Base-by-base conservation (phyloP, 1,140 invertebrate genomes). In the Zaprionus gabonicus region DNA sequence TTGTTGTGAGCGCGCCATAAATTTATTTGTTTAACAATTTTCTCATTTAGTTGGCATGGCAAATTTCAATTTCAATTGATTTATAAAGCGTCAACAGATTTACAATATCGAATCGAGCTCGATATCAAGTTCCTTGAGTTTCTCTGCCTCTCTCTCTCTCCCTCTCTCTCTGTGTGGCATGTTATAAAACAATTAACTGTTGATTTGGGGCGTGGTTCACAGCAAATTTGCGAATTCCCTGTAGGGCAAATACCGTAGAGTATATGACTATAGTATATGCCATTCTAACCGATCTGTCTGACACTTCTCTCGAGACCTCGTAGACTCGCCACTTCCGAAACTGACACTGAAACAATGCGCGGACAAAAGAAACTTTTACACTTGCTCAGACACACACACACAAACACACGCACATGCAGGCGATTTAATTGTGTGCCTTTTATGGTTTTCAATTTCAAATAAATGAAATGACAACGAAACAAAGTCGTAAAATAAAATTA, bases 381-480 rank as follows among this genome's bases (percentile, higher is more conserved):
- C 67, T 58, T 53, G 57, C 23, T 62, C 57, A 62, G 23, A 67
- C 20, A 55, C 31, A 58, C n/a, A 60, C 65, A 67, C 20, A 68
- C 58, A 62, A 17, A 23, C 62, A 57, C 69, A 66, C 34, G 64
- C 62, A 56, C 58, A 64, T 58, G 65, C 65, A 79, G 71, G 58
- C 80, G 80, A 88, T 83, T 87, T 88, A 88, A 87, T 87, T 87
- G 84, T 87, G 62, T 78, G 80, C 84, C 85, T 87, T 88, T 87
- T 87, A 88, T 87, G 83, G 84, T 66, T 88, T 87, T 88, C 85
- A 88, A 87, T 87, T 87, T 87, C 84, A 87, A 84, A 87, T 86
- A 84, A 87, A 87, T 83, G 79, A 87, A 88, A 88, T 80, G 85
- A 87, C 84, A 88, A 78, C 82, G 71, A 79, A 81, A 78, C 71